phyloP scores from a whole-genome alignment of 2,113 vertebrate genomes.

The Chlorodrepanis virens region DNA sequence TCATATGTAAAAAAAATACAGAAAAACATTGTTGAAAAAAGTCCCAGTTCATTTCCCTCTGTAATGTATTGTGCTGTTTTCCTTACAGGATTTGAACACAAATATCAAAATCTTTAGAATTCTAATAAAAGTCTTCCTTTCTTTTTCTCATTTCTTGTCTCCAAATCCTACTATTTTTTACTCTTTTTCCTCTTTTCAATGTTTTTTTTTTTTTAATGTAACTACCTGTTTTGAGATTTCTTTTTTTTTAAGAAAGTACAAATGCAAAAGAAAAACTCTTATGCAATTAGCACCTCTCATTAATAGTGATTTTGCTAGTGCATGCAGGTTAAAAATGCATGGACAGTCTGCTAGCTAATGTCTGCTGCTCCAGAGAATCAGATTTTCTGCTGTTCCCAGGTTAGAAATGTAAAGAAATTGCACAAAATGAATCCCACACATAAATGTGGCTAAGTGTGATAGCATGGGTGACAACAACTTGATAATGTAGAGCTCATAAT shows the following conservation, averaged over 20 bases:
- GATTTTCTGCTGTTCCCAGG: neutral
- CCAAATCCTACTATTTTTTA: accelerated
- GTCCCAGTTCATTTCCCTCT: neutral
- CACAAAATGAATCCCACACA: conserved; percentile 17
- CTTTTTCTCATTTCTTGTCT: neutral
- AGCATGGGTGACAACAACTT: conserved; percentile 54
- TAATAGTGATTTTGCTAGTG: neutral
- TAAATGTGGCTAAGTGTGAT: conserved; percentile 64
- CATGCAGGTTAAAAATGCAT: neutral
- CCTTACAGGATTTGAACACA: neutral
- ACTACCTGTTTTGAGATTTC: neutral
- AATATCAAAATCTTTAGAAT: neutral
- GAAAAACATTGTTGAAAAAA: neutral
- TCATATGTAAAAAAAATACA: neutral
- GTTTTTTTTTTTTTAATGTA: neutral
- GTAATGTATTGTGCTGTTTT: neutral
- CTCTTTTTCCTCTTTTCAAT: neutral
- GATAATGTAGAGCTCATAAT: conserved; percentile 70
- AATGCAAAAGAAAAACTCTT: neutral
- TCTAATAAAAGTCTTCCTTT: neutral
- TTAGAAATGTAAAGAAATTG: neutral
- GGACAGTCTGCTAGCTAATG: neutral
- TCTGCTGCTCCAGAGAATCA: neutral
- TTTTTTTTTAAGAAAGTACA: neutral
- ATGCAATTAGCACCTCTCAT: neutral